Base-by-base conservation (phyloP, 2,113 vertebrate species). In the Sapayoa aenigma region DNA sequence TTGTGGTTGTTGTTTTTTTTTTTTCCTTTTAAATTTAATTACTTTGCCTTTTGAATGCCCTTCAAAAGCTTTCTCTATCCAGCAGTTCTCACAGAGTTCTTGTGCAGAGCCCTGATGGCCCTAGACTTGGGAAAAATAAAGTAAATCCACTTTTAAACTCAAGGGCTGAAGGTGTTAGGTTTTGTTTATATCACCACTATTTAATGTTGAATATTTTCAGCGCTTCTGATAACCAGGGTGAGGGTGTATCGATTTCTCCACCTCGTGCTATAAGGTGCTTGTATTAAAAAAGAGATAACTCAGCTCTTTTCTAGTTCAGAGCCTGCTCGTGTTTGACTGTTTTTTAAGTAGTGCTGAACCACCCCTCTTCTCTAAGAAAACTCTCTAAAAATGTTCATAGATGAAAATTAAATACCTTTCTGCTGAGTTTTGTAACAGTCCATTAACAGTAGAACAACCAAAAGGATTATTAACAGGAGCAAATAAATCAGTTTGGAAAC, bases 181-280 rank as follows among this genome's bases (percentile, higher is more conserved):
- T 82, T 44, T 67, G 31, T 92, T 92, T 90, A 12, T 52, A 74
- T 53, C 81, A 24, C 74, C 31, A 8, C 63, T 77, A 17, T 74
- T 90, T 83, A 95, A 87, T 41, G 81, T 49, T 65, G 71, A 92
- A 93, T 84, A 95, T 93, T 95, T 94, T 69, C 91, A 84, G 65
- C 0, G 0, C 56, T 87, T 58, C 91, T 86, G 91, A 75, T 87
- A 95, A 74, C n/a, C 59, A 20, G 84, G 67, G 52, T 28, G 79
- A 90, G 84, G 89, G 35, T 3, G 7, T 53, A 96, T 92, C 2
- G 87, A 90, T 96, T 87, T 65, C 92, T 91, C 30, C 68, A 24
- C 78, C 68, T 44, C 8, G 11, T 39, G 84, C 89, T 89, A 0
- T 2, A 39, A 90, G 87, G 83, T 60, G 56, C 55, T 93, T 55